A percentile compares a stretch with the other conserved stretches of the same genome.
These are phyloP conservation scores for Agrotis puta DNA, from an alignment of 2,888 invertebrate species.

Conservation along the genomic window DNA sequence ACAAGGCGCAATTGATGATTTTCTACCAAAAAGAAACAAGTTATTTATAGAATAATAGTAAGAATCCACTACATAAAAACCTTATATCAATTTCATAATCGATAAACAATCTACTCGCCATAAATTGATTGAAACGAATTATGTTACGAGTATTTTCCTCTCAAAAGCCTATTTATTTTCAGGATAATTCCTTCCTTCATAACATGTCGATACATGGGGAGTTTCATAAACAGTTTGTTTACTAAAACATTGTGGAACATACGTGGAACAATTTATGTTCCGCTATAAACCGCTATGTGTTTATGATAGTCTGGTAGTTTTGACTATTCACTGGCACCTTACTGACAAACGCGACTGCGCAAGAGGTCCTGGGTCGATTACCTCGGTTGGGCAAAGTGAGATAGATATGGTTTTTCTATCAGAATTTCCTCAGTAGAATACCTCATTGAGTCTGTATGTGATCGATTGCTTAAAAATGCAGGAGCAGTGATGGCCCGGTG, in stretches of 20 bases:
- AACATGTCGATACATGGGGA: not conserved
- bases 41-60: too few species aligned
- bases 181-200: constrained; percentile 8
- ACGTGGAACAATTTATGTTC: not conserved
- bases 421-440: too few species aligned
- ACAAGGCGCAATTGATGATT: too few species aligned
- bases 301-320: constrained; percentile 18
- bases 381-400: too few species aligned
- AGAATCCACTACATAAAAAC: not conserved
- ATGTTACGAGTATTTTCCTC: constrained; percentile 24
- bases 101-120: not conserved
- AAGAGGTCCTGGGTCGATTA: too few species aligned
- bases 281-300: not conserved
- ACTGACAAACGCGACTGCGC: too few species aligned
- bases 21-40: too few species aligned
- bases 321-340: too few species aligned
- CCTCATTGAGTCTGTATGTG: too few species aligned
- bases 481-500: too few species aligned
- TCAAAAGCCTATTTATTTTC: constrained; percentile 12
- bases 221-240: constrained; percentile 10
- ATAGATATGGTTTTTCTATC: too few species aligned
- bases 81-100: constrained; percentile 9
- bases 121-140: constrained; percentile 10
- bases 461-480: too few species aligned
- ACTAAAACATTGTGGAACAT: not conserved